These are phyloP conservation scores for Tympanoctomys barrerae DNA, from an alignment of 2,797 vertebrate species.

Conservation along the genomic window DNA sequence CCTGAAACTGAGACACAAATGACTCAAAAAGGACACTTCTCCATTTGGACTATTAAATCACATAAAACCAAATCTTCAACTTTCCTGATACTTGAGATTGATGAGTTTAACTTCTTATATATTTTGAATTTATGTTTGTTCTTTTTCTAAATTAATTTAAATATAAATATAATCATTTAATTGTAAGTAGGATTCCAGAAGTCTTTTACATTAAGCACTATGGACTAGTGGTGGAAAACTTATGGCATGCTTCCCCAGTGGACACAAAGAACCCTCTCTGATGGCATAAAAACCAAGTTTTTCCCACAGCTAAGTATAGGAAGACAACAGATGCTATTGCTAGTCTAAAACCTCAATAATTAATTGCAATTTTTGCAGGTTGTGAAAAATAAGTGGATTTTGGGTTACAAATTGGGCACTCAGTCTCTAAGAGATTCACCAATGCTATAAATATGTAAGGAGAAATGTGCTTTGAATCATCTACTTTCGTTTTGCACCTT, in stretches of 20 bases:
- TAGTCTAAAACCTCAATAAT: no score
- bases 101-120: slow-evolving; percentile 60
- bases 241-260: no score
- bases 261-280: no score
- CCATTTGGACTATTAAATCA: slow-evolving; percentile 14
- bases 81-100: slow-evolving; percentile 46
- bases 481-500: not conserved
- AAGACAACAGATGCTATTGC: no score
- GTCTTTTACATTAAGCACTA: not conserved
- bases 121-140: not conserved
- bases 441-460: not conserved
- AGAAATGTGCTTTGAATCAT: slow-evolving; percentile 41
- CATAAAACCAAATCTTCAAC: slow-evolving; percentile 17
- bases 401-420: no score
- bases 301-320: no score
- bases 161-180: slow-evolving; percentile 21
- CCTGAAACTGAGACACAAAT: slow-evolving; percentile 28
- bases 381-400: no score
- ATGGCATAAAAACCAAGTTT: no score
- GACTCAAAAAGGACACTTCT: slow-evolving; percentile 16
- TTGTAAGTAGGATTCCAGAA: not conserved
- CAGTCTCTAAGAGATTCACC: no score
- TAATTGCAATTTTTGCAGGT: no score
- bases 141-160: not conserved
- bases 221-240: no score